Percentiles rank a stretch among this genome's conserved stretches.
Evolutionary conservation across 2,888 invertebrate species (phyloP).

Genomic region (Leptodirus hochenwartii): DNA sequence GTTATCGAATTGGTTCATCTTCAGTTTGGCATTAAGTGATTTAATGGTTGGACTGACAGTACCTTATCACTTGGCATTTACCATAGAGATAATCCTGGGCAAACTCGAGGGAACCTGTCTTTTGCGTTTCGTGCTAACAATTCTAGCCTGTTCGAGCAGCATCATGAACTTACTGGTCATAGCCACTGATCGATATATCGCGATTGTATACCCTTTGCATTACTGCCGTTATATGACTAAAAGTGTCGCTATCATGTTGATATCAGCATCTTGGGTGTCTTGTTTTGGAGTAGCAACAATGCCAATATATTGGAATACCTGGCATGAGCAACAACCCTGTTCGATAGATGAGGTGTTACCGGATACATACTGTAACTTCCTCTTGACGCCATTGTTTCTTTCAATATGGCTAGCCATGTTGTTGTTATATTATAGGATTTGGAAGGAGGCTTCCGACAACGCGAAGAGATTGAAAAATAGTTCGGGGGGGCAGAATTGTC

Average conservation of each 20-base stretch:
- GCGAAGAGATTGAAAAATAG: slow-evolving; percentile 30
- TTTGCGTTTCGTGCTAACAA: slow-evolving; percentile 52
- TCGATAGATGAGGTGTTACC: slow-evolving; percentile 47
- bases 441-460: slow-evolving; percentile 58
- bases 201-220: slow-evolving; percentile 61
- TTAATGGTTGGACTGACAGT: slow-evolving; percentile 57
- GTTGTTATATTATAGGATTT: slow-evolving; percentile 57
- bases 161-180: slow-evolving; percentile 63
- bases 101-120: slow-evolving; percentile 43
- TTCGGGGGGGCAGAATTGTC: slow-evolving; percentile 5
- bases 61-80: slow-evolving; percentile 64
- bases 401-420: slow-evolving; percentile 60
- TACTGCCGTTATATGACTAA: slow-evolving; percentile 59
- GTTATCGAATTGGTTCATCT: slow-evolving; percentile 60
- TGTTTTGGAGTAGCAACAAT: slow-evolving; percentile 48
- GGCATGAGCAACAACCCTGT: slow-evolving; percentile 41
- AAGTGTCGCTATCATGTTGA: too few relatives aligned
- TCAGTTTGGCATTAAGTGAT: slow-evolving; percentile 63
- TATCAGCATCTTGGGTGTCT: too few relatives aligned
- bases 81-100: slow-evolving; percentile 38
- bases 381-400: slow-evolving; percentile 52
- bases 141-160: slow-evolving; percentile 60
- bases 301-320: slow-evolving; percentile 64
- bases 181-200: slow-evolving; percentile 62
- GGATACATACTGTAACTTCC: slow-evolving; percentile 24